These are phyloP conservation scores for Poecile montanus DNA, from an alignment of 2,797 vertebrate genomes.

Conservation along the genomic window DNA sequence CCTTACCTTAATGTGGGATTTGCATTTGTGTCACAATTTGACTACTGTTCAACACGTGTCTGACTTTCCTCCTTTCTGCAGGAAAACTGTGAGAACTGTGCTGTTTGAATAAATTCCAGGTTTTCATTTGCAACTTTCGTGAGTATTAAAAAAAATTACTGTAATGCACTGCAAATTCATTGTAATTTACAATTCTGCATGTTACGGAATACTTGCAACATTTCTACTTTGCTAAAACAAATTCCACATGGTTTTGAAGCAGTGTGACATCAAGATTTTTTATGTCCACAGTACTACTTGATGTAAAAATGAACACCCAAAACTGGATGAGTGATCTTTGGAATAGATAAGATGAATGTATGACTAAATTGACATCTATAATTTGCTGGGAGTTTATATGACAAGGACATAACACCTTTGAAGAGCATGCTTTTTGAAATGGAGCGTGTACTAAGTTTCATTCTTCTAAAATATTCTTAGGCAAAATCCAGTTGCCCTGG, in stretches of 20 bases:
- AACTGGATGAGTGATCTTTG: not conserved
- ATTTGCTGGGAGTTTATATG: not conserved
- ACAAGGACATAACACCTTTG: not conserved
- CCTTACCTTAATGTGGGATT: not conserved
- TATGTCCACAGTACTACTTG: not conserved
- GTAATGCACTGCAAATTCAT: not conserved
- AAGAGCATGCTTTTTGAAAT: not conserved
- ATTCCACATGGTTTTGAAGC: not conserved
- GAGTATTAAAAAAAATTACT: rapidly evolving
- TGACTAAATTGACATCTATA: not conserved
- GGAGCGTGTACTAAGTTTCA: not conserved
- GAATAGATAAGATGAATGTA: not conserved
- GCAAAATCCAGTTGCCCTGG: not conserved
- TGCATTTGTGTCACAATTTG: not conserved
- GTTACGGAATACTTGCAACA: not conserved
- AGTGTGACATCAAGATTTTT: not conserved
- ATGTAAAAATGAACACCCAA: not conserved
- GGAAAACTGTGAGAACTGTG: not conserved
- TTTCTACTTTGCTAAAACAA: not conserved
- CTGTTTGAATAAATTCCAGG: not conserved
- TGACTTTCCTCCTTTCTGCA: not conserved
- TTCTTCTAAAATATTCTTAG: not conserved
- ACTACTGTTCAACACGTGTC: not conserved
- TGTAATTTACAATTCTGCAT: not conserved
- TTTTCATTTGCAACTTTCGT: not conserved